A percentile compares a stretch with the other conserved stretches of the same genome.
These are phyloP conservation scores for Druceiella hillmani DNA, from an alignment of 2,888 invertebrate species.

Conservation along the genomic window DNA sequence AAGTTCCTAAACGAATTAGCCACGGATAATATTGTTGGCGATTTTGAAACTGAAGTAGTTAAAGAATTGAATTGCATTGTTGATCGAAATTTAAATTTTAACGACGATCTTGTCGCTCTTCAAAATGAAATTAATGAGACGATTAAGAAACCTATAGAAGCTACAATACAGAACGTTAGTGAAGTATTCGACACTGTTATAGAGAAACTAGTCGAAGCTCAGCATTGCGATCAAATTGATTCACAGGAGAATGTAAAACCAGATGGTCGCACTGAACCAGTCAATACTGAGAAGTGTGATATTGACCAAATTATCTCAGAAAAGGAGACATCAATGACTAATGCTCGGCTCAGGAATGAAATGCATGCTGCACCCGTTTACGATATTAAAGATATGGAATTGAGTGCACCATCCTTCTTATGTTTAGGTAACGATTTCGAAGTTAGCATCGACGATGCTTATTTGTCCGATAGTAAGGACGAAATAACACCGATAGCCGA, in stretches of 20 bases:
- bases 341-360: no score
- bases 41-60: slow-evolving; percentile 56
- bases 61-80: slow-evolving; percentile 51
- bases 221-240: no score
- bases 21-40: slow-evolving; percentile 49
- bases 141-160: slow-evolving; percentile 46
- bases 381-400: slow-evolving; percentile 37
- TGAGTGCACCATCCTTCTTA: slow-evolving; percentile 46
- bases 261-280: slow-evolving; percentile 23
- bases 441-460: slow-evolving; percentile 52
- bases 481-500: no score
- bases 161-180: slow-evolving; percentile 48
- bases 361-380: neutral
- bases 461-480: slow-evolving; percentile 55
- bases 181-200: slow-evolving; percentile 50
- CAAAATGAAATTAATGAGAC: slow-evolving; percentile 48
- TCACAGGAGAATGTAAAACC: slow-evolving; percentile 26
- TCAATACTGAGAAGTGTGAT: slow-evolving; percentile 22
- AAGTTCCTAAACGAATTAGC: slow-evolving; percentile 25
- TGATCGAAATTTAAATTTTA: slow-evolving; percentile 45
- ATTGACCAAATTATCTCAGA: slow-evolving; percentile 32
- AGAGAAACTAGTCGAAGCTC: slow-evolving; percentile 43
- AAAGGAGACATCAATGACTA: slow-evolving; percentile 41
- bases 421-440: slow-evolving; percentile 38
- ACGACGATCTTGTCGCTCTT: slow-evolving; percentile 45